Base-by-base conservation (phyloP, 2,113 vertebrate genomes). In the Orycteropus afer region DNA sequence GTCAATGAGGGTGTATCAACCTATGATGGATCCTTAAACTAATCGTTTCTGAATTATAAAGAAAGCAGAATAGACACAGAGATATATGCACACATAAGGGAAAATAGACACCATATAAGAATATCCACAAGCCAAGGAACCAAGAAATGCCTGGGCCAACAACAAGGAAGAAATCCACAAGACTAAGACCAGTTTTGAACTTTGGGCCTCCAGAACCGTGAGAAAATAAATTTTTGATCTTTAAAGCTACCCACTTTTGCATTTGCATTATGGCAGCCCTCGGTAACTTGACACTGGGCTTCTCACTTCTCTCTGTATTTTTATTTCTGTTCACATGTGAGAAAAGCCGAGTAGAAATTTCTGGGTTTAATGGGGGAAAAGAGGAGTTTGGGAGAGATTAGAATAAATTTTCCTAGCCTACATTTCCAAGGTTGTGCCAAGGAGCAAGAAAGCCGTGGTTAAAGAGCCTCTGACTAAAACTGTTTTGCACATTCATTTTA, bases 401-500 rank as follows among this genome's bases (percentile, higher is more conserved):
- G 92, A 76, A 83, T 86, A 69, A n/a, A 18, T 59, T 91, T 96
- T 83, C 71, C 51, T 95, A 7, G 34, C n/a, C 51, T 77, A 12
- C 79, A 45, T 55, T 81, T 94, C 17, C n/a, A 73, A 86, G 76
- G 51, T 13, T 61, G 34, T 79, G 71, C 34, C 76, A 90, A 93
- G 22, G 45, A 94, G 37, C 32, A 63, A 55, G 37, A 63, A 65
- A 25, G 94, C 55, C 95, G 6, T 63, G 65, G 23, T n/a, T 51
- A n/a, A 2, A 76, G 12, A 88, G 34, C 27, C 87, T 95, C 55
- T 82, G 22, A 40, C 61, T 94, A 69, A 85, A 88, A 90, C 40
- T 67, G 34, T 61, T 87, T 94, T 29, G n/a, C 25, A 40, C 32
- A 63, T 80, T 95, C 65, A 82, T 45, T 96, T 88, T 86, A 87